Evolutionary conservation across 2,888 invertebrate genomes (phyloP).

Genomic region (Habrosyne pyritoides): DNA sequence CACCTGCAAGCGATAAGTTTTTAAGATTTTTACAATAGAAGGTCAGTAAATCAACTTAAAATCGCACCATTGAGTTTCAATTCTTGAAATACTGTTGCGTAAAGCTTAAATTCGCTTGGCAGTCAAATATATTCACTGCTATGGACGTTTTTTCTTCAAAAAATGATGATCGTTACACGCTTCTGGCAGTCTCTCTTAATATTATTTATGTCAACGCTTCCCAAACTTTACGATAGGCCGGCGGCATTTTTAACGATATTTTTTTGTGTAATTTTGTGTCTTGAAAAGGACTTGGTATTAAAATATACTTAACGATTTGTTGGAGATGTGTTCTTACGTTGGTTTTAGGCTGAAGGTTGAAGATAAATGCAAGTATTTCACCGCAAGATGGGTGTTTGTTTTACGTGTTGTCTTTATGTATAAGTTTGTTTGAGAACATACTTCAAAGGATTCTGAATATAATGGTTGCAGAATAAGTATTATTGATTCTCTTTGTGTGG

Average conservation of each 20-base stretch:
- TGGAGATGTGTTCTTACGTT: background rate
- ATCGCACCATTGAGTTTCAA: background rate
- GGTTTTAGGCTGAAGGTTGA: background rate
- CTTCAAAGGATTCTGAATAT: too few species aligned
- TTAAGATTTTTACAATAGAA: slow-evolving; percentile 51
- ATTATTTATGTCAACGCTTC: slow-evolving; percentile 76
- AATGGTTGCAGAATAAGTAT: too few species aligned
- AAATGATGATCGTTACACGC: slow-evolving; percentile 22
- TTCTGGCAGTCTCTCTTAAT: slow-evolving; percentile 59
- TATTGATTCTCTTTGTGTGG: too few species aligned
- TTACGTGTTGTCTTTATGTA: background rate
- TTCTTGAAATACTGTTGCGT: background rate
- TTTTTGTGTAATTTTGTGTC: slow-evolving; percentile 63
- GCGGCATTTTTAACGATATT: slow-evolving; percentile 61
- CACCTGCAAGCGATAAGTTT: slow-evolving; percentile 59
- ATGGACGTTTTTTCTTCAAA: background rate
- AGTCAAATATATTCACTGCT: background rate
- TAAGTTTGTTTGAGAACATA: background rate
- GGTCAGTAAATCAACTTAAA: slow-evolving; percentile 35
- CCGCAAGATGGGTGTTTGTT: background rate
- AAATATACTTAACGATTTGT: slow-evolving; percentile 1
- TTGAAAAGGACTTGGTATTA: slow-evolving; percentile 45
- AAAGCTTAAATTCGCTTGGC: slow-evolving; percentile 9
- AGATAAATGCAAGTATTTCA: background rate
- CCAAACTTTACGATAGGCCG: slow-evolving; percentile 43